Base-by-base conservation (phyloP, 2,888 invertebrate species). In the Zaprionus obscuricornis region DNA sequence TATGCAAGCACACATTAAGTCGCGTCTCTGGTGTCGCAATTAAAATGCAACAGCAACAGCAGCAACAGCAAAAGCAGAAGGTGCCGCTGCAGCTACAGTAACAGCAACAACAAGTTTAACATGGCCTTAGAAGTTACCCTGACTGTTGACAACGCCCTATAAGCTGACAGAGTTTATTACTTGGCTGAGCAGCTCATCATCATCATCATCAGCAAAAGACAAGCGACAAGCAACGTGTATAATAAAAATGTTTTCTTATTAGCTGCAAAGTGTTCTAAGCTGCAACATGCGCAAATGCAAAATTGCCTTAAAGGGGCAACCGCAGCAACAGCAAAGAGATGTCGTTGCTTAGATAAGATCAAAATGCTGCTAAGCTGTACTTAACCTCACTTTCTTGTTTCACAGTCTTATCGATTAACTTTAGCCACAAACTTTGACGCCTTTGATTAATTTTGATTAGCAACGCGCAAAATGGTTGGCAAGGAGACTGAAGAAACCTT, bases 161-260 rank as follows among this genome's bases (percentile, higher is more conserved):
- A n/a, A n/a, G n/a, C n/a, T n/a, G n/a, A n/a, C n/a, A n/a, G n/a
- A n/a, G n/a, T n/a, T n/a, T n/a, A n/a, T n/a, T n/a, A n/a, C n/a
- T n/a, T n/a, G n/a, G 65, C 46, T 31, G 63, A 6, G 22, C 22
- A 22, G 22, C 22, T 22, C 5, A n/a, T n/a, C n/a, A n/a, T n/a
- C n/a, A n/a, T n/a, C n/a, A 4, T n/a, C n/a, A 8, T 3, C 2
- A 27, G 8, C 27, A n/a, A 4, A 27, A 27, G 27, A 10, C 27
- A 27, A 27, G n/a, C 27, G 27, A 27, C 22, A 24, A 37, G 24
- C 14, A 45, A 29, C 50, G 37, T 40, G 43, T 40, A 22, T 46
- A 46, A 56, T 81, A 65, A 76, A 82, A 81, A 69, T 58, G 57
- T 66, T 76, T 49, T 54, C 81, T 84, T 81, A 84, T 78, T 81